These are phyloP conservation scores for Haliclystus octoradiatus DNA, from an alignment of 30 jellyfish, hydroid and myxozoan species.

Conservation along the genomic window DNA sequence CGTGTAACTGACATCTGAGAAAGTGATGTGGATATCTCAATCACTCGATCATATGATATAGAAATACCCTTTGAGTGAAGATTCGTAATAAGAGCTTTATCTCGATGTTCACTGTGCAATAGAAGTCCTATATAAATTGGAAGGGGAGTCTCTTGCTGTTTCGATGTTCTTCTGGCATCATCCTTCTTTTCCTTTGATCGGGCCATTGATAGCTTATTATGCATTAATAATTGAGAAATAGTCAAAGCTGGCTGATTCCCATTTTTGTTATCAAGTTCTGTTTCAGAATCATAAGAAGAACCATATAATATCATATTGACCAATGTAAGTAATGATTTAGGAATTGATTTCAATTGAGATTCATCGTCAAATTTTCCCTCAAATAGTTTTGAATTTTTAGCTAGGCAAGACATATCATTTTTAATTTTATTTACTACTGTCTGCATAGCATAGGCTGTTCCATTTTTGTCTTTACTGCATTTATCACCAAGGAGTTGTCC, in stretches of 20 bases:
- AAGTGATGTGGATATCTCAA: conserved; percentile 5
- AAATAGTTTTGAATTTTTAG: too few species aligned
- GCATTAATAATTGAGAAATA: conserved; percentile 14
- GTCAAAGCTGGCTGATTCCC: conserved; percentile 19
- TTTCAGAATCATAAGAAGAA: conserved; percentile 1
- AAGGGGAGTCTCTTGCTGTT: conserved; percentile 16
- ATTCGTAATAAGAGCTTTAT: neutral
- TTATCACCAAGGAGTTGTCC: too few species aligned
- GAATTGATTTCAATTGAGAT: conserved; percentile 6
- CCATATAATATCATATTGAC: conserved; percentile 13
- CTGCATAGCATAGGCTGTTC: too few species aligned
- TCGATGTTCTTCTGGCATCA: conserved; percentile 6
- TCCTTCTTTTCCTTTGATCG: conserved; percentile 8
- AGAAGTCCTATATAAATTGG: conserved; percentile 14
- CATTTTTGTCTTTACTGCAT: too few species aligned
- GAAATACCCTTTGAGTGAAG: conserved; percentile 4
- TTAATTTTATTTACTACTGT: too few species aligned
- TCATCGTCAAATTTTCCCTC: conserved; percentile 14
- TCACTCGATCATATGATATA: conserved; percentile 5
- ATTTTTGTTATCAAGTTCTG: too few species aligned
- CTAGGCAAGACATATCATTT: too few species aligned
- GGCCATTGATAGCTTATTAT: conserved; percentile 2
- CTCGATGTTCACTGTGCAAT: conserved; percentile 15
- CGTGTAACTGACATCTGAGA: neutral
- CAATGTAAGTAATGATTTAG: conserved; percentile 11